phyloP scores from a whole-genome alignment of 2,797 vertebrate species.

The Crenuchus spilurus region DNA sequence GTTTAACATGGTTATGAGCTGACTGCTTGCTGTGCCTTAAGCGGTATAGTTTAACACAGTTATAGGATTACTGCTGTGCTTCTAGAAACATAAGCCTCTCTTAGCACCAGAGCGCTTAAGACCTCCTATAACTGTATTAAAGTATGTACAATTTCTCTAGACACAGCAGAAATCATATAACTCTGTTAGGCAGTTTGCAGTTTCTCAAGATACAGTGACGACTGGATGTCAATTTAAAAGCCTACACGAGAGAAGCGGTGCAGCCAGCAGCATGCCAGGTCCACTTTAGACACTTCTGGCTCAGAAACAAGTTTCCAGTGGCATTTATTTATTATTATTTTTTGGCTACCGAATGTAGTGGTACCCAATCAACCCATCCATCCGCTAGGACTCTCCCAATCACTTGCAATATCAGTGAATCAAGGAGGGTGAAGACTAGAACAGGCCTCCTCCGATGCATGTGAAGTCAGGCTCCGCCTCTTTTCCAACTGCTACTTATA shows the following conservation, averaged over 20 bases:
- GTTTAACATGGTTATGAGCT: conserved; percentile 58
- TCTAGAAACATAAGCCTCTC: conserved; percentile 60
- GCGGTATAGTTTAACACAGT: conserved; percentile 58
- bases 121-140: conserved; percentile 59
- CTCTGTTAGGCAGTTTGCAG: conserved; percentile 55
- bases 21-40: conserved; percentile 61
- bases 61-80: conserved; percentile 60
- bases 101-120: conserved; percentile 55
- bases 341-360: too few relatives aligned
- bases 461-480: too few relatives aligned
- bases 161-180: conserved; percentile 56
- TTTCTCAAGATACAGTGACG: conserved; percentile 44
- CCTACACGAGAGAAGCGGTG: conserved; percentile 22
- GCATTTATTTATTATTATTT: too few relatives aligned
- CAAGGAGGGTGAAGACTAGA: too few relatives aligned
- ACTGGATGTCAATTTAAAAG: conserved; percentile 49
- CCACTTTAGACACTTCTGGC: background rate
- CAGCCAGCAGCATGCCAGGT: conserved; percentile 13
- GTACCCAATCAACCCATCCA: too few relatives aligned
- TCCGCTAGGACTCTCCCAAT: too few relatives aligned
- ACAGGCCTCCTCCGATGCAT: too few relatives aligned
- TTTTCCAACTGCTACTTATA: too few relatives aligned
- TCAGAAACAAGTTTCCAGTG: background rate
- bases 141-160: conserved; percentile 58
- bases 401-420: too few relatives aligned